Evolutionary conservation across 2,888 invertebrate genomes (phyloP), one percentile per base, ranked within the genome.

Genomic region (Osmoderma eremita): DNA sequence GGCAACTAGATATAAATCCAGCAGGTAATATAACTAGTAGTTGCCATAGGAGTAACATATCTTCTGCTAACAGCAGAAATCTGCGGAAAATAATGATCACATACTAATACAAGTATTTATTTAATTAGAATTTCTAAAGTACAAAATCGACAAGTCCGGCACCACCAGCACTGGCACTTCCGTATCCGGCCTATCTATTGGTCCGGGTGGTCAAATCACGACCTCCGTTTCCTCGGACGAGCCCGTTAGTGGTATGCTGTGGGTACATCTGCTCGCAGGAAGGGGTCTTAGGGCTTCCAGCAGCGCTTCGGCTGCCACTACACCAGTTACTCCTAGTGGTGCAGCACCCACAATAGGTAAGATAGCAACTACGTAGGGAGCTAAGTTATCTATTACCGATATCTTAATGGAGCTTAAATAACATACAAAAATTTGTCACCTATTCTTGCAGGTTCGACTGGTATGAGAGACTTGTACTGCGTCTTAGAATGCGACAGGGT

Each of bases 401-500:
- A n/a, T n/a, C n/a, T n/a, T n/a, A n/a, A n/a, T n/a, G n/a, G n/a
- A n/a, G n/a, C n/a, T n/a, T n/a, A n/a, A n/a, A n/a, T n/a, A n/a
- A n/a, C n/a, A n/a, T n/a, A n/a, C n/a, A n/a, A n/a, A n/a, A n/a
- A n/a, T n/a, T n/a, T n/a, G n/a, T n/a, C n/a, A n/a, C n/a, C n/a
- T n/a, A n/a, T n/a, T 30, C 36, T 71, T 71, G 20, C 74, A 84
- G 86, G 85, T 69, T 82, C 84, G 63, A 84, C 85, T 53, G 86
- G 86, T 30, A 82, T 88, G 70, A 85, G 97, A 70, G 98, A 99
- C 83, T 85, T 99, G 68, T 99, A 99, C 83, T 98, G 98, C 82
- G 98, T 99, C 38, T 86, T 99, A 69, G 98, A 99, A 83, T 95
- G 98, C 79, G 98, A 98, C 83, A 88, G 96, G 67, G 93, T 97